Conservation (phyloP, 92 coral and sea anemone species). For the Bergia sp. region DNA sequence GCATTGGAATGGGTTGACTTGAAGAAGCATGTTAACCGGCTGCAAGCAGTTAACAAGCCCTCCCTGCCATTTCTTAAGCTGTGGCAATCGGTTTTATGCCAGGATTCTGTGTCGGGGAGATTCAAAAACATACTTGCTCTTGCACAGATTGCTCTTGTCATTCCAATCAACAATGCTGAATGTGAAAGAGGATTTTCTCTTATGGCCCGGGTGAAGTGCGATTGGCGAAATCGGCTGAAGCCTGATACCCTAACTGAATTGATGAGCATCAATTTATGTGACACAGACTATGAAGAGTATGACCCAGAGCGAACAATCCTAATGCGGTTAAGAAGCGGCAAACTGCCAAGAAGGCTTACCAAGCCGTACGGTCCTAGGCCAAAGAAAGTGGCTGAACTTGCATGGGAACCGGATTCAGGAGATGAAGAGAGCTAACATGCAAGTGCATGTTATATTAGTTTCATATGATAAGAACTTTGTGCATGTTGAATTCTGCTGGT, state of each 20-base stretch:
- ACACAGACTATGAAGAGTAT: conserved; percentile 25
- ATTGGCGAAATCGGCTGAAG: conserved; percentile 35
- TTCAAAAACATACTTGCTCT: conserved; percentile 14
- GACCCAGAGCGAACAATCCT: conserved; percentile 22
- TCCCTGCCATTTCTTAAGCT: conserved; percentile 19
- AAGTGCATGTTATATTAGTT: neutral
- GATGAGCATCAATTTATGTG: conserved; percentile 19
- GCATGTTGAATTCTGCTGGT: conserved; percentile 17
- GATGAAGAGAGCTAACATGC: neutral
- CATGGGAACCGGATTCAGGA: neutral
- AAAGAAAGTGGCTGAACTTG: conserved; percentile 1
- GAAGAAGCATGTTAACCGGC: conserved; percentile 24
- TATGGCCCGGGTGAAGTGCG: conserved; percentile 29
- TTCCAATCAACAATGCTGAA: conserved; percentile 39
- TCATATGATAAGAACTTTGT: neutral
- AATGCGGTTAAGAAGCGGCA: conserved; percentile 22
- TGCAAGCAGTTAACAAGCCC: neutral
- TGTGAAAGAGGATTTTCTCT: conserved; percentile 43
- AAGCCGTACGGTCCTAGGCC: neutral
- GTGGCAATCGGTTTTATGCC: conserved; percentile 30
- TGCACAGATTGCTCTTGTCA: conserved; percentile 29
- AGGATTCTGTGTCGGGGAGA: conserved; percentile 8
- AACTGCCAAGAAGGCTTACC: neutral
- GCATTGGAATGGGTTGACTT: conserved; percentile 10
- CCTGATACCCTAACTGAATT: conserved; percentile 11